Evolutionary conservation across 2,797 vertebrate species (phyloP), one percentile per base, ranked within the genome.

Genomic region (Vultur gryphus): DNA sequence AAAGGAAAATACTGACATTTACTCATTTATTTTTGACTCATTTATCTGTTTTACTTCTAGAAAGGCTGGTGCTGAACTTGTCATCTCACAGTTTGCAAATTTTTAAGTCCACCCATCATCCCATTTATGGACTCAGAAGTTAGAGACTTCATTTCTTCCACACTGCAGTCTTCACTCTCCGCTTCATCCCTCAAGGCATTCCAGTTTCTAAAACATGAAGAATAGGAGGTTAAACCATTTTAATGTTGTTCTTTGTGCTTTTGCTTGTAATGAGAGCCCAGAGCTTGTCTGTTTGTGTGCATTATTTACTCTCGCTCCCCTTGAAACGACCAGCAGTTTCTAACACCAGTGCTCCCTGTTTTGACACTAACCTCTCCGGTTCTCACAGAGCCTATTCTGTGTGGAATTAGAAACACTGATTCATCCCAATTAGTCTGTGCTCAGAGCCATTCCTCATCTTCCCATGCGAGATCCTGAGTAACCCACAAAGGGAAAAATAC

Each of bases 401-500:
- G 85, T 51, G 65, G 54, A 91, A 80, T 93, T 64, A 91, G 69
- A 93, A 85, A 64, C 67, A 73, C 78, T 94, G 79, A 92, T 91
- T 95, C 92, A 93, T 76, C 70, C 71, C 57, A 83, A 75, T 73
- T 64, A 87, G 33, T 52, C 78, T 77, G 26, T 70, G 66, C 62
- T 89, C 62, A 57, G 61, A 77, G 75, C 41, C 0, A 0, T 91
- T 92, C 58, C 69, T 70, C 78, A 23, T 89, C 87, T 94, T 96
- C 95, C 89, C 94, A 86, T 69, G 87, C 1, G 2, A 93, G 81
- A 75, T 69, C 93, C 84, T 72, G 84, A 78, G 57, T 46, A 85
- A 92, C 46, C 79, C 93, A 61, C 85, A 76, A 89, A 94, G 71
- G 86, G 73, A 92, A 95, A 95, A 95, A 80, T 51, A 48, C 58